Evolutionary conservation across 2,113 vertebrate species (phyloP).

Genomic region (Labeo catla): DNA sequence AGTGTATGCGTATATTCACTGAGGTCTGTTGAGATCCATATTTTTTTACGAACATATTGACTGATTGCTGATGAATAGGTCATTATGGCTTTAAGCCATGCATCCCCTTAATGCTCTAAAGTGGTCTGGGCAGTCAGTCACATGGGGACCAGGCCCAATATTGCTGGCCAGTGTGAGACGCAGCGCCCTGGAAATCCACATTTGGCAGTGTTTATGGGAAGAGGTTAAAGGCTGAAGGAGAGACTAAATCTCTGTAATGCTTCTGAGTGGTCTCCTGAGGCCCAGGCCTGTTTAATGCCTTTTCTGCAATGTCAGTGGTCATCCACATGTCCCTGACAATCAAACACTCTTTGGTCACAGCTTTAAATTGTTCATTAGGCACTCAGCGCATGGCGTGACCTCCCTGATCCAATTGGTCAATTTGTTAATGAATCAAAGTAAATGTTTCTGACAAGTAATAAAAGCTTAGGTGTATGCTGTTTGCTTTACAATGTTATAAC

Average conservation of each 20-base stretch:
- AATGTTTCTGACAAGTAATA: slow-evolving; percentile 1
- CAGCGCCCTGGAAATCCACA: slow-evolving; percentile 26
- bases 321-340: slow-evolving; percentile 14
- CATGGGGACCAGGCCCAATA: slow-evolving; percentile 31
- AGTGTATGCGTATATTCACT: background rate
- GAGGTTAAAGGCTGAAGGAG: slow-evolving; percentile 43
- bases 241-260: slow-evolving; percentile 44
- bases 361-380: background rate
- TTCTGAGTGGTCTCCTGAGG: slow-evolving; percentile 40
- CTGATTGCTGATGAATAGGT: slow-evolving; percentile 54
- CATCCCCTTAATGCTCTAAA: slow-evolving; percentile 43
- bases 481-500: background rate
- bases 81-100: slow-evolving; percentile 38
- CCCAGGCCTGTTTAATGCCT: slow-evolving; percentile 8
- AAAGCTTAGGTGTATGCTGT: background rate
- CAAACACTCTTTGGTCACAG: background rate
- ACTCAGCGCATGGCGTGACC: background rate
- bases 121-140: slow-evolving; percentile 43
- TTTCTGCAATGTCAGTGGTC: slow-evolving; percentile 21
- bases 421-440: background rate
- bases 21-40: background rate
- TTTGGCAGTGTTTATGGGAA: slow-evolving; percentile 31
- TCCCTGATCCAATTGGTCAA: background rate
- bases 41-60: background rate
- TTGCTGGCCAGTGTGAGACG: slow-evolving; percentile 20